A percentile compares a stretch with the other conserved stretches of the same genome.
These are phyloP conservation scores for Percopsis omiscomaycus DNA, from an alignment of 2,797 vertebrate genomes.

Conservation along the genomic window DNA sequence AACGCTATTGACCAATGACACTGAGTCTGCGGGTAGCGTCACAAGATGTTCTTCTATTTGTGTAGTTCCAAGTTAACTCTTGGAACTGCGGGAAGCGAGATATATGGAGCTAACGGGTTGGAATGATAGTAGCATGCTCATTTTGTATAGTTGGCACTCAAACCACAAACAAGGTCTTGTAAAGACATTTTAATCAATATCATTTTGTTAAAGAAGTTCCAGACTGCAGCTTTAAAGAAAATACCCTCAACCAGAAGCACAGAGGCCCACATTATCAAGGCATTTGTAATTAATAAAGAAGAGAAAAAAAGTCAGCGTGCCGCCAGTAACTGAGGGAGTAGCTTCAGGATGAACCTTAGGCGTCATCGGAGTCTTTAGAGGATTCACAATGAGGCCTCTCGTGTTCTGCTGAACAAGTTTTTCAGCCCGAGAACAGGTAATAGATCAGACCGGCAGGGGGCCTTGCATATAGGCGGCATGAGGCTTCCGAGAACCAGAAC, in stretches of 20 bases:
- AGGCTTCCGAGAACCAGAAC: slow-evolving; percentile 43
- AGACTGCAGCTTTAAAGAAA: too few species aligned
- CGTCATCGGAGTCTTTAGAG: slow-evolving; percentile 50
- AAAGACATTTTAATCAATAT: too few species aligned
- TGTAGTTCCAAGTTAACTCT: too few species aligned
- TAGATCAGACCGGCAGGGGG: slow-evolving; percentile 45
- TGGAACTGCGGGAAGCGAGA: too few species aligned
- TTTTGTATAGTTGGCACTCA: too few species aligned
- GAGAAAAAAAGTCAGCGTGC: slow-evolving; percentile 34
- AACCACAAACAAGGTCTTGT: too few species aligned
- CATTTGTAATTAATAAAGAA: slow-evolving; percentile 37
- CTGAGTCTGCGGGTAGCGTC: too few species aligned
- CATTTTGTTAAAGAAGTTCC: too few species aligned
- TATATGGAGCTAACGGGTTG: too few species aligned
- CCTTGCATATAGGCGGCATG: slow-evolving; percentile 40
- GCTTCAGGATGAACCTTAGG: slow-evolving; percentile 74
- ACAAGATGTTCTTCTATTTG: too few species aligned
- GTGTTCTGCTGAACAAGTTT: slow-evolving; percentile 60
- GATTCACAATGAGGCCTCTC: slow-evolving; percentile 58
- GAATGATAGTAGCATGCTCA: too few species aligned
- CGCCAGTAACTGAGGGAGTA: slow-evolving; percentile 54
- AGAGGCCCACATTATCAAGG: slow-evolving; percentile 11
- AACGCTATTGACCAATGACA: too few species aligned
- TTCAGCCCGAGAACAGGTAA: slow-evolving; percentile 49
- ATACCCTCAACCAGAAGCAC: slow-evolving; percentile 31